These are phyloP conservation scores for Lordiphosa fenestrarum DNA, from an alignment of 2,888 invertebrate genomes.

Conservation along the genomic window DNA sequence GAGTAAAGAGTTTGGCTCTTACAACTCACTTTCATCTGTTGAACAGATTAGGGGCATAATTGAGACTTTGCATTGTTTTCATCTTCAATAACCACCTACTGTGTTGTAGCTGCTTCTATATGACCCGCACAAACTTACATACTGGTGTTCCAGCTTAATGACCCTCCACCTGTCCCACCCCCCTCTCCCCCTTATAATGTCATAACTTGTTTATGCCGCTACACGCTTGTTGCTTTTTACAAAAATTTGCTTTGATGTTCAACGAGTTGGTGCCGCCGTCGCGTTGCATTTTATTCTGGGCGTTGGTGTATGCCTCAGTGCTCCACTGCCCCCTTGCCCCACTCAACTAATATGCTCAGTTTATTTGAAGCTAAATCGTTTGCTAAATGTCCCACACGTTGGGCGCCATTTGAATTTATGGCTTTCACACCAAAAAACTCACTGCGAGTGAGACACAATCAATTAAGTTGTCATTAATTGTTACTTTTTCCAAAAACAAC, in stretches of 20 bases:
- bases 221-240: constrained; percentile 40
- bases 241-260: constrained; percentile 59
- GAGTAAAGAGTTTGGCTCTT: too few species aligned
- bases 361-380: constrained; percentile 65
- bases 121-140: too few species aligned
- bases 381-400: constrained; percentile 37
- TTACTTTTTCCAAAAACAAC: constrained; percentile 33
- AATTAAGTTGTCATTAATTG: constrained; percentile 69
- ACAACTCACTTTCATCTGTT: too few species aligned
- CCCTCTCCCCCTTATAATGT: constrained; percentile 34
- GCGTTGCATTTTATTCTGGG: constrained; percentile 26
- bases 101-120: too few species aligned
- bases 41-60: too few species aligned
- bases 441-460: constrained; percentile 38
- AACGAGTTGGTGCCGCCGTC: constrained; percentile 47
- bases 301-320: constrained; percentile 41
- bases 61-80: too few species aligned
- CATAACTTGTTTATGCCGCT: constrained; percentile 55
- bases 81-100: too few species aligned
- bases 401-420: constrained; percentile 44
- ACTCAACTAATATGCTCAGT: constrained; percentile 22
- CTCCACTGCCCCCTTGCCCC: constrained; percentile 6
- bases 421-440: constrained; percentile 43
- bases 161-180: too few species aligned
- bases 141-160: constrained; percentile 2